Evolutionary conservation across 2,113 vertebrate genomes (phyloP).

Genomic region (Glaucomys volans): DNA sequence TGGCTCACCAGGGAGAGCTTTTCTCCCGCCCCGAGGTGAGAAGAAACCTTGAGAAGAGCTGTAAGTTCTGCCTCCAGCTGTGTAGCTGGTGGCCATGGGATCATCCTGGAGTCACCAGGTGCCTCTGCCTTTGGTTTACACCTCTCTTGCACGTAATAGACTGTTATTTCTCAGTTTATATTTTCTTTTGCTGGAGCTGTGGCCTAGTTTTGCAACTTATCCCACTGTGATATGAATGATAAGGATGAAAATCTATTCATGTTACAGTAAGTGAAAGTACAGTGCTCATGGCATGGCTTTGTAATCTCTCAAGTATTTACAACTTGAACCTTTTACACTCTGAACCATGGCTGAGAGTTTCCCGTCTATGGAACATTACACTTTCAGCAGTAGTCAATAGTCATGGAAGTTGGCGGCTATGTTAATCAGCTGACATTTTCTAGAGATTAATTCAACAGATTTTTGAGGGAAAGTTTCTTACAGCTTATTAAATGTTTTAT

Average conservation of each 20-base stretch:
- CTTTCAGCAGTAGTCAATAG: background rate
- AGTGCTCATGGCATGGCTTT: background rate
- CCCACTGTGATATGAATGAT: background rate
- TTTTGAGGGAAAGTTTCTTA: conserved; percentile 32
- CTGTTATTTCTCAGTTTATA: background rate
- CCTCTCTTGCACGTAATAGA: background rate
- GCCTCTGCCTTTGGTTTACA: background rate
- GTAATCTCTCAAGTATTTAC: conserved; percentile 7
- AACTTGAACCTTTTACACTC: background rate
- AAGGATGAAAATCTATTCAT: background rate
- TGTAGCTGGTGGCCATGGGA: background rate
- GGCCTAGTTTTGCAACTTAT: background rate
- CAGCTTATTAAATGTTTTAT: conserved; percentile 66
- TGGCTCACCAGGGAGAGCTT: background rate
- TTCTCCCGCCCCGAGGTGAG: background rate
- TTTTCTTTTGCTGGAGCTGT: background rate
- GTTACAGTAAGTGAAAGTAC: background rate
- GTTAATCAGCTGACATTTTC: background rate
- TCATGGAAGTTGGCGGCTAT: conserved; percentile 22
- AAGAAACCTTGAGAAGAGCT: background rate
- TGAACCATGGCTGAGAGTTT: background rate
- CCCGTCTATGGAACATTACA: background rate
- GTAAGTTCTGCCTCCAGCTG: background rate
- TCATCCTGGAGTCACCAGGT: background rate
- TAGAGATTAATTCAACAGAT: conserved; percentile 53